Conservation (phyloP, 2,113 vertebrate species). For the Cavia porcellus region DNA sequence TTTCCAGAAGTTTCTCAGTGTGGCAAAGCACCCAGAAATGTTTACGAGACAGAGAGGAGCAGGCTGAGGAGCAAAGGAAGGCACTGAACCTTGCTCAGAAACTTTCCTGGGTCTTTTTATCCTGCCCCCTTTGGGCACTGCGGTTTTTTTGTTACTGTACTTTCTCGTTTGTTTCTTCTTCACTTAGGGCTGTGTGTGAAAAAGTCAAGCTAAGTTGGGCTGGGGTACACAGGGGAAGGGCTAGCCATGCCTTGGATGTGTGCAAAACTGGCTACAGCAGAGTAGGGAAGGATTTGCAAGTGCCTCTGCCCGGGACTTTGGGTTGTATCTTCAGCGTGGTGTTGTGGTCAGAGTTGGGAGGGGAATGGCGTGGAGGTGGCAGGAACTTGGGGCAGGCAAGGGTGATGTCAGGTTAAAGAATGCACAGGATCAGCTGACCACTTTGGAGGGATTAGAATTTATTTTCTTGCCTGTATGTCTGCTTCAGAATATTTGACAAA, state of each 20-base stretch:
- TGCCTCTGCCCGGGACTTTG: constrained; percentile 81
- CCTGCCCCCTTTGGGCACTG: background rate
- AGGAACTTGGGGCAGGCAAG: background rate
- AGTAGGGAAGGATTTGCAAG: constrained; percentile 80
- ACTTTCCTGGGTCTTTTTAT: background rate
- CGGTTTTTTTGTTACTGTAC: constrained; percentile 11
- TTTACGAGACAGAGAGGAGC: background rate
- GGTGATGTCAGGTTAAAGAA: constrained; percentile 56
- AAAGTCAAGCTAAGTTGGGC: constrained; percentile 50
- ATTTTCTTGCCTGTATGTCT: constrained; percentile 65
- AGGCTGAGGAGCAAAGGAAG: background rate
- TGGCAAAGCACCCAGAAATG: background rate
- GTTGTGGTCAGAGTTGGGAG: background rate
- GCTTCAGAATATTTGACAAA: constrained; percentile 29
- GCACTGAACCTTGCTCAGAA: background rate
- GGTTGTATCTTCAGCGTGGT: constrained; percentile 77
- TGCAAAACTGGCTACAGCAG: constrained; percentile 46
- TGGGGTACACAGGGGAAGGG: background rate
- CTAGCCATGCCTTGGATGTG: background rate
- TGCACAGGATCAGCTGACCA: constrained; percentile 56
- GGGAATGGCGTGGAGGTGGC: background rate
- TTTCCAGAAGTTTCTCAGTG: background rate
- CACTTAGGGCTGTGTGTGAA: background rate
- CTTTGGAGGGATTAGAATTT: constrained; percentile 64
- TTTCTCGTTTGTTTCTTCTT: background rate